These are phyloP conservation scores for Paralvinella palmiformis DNA, from an alignment of 1,140 invertebrate species.

Conservation along the genomic window DNA sequence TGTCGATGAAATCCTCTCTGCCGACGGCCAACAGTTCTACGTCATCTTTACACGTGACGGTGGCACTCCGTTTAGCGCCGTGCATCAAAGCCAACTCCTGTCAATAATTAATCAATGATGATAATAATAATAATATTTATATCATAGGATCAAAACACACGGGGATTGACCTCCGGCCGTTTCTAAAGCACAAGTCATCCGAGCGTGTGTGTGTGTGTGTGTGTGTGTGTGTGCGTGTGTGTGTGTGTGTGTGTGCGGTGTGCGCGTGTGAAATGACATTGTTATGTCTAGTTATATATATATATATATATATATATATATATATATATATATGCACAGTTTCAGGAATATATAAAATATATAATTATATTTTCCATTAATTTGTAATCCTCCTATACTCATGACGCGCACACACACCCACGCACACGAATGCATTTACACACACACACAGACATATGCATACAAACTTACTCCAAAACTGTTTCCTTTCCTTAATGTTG, in stretches of 20 bases:
- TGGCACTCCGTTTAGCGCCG: slow-evolving; percentile 18
- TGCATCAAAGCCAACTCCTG: slow-evolving; percentile 24
- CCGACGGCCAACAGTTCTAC: slow-evolving; percentile 18
- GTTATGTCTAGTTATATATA: neutral
- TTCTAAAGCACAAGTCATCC: no score
- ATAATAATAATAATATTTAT: no score
- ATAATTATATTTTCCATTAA: no score
- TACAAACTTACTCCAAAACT: slow-evolving; percentile 43
- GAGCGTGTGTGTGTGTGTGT: no score
- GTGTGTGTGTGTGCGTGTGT: neutral
- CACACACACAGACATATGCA: no score
- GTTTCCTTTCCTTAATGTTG: slow-evolving; percentile 42
- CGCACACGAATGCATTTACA: no score
- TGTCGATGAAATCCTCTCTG: slow-evolving; percentile 23
- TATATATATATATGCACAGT: no score
- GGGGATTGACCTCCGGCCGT: no score
- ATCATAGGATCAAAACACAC: no score
- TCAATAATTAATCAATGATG: neutral
- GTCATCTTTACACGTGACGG: slow-evolving; percentile 19
- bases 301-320: neutral
- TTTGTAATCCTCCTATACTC: no score
- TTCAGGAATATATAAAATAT: no score
- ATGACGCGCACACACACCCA: no score
- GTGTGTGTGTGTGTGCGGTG: neutral
- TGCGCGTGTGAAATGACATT: neutral